phyloP scores from a whole-genome alignment of 2,113 vertebrate species.

The Formicarius rufipectus region DNA sequence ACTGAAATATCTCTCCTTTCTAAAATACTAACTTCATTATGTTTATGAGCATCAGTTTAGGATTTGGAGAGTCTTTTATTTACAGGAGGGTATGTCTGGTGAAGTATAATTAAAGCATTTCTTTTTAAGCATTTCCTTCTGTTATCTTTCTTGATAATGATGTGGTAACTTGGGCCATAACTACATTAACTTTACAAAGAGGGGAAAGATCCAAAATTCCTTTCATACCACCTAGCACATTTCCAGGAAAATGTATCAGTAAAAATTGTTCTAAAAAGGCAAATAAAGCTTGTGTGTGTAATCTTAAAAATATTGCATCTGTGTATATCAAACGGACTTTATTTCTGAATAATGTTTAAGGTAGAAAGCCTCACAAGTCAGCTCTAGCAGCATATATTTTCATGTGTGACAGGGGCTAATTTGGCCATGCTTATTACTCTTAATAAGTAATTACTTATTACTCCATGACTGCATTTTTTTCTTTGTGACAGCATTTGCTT shows the following conservation, averaged over 20 bases:
- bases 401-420: constrained; percentile 34
- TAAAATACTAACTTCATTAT: neutral
- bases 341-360: neutral
- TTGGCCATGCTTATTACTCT: constrained; percentile 35
- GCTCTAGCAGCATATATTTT: constrained; percentile 26
- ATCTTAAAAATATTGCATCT: neutral
- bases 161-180: neutral
- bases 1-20: neutral
- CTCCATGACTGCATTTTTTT: constrained; percentile 2
- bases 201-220: neutral
- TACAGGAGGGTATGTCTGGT: neutral
- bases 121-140: neutral
- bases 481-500: constrained; percentile 39
- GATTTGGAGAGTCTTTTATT: neutral
- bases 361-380: neutral
- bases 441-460: too few species aligned
- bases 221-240: neutral
- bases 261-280: neutral
- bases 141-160: neutral
- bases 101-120: neutral
- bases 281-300: neutral
- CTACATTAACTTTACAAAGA: neutral
- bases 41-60: neutral
- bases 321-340: neutral
- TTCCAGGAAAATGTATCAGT: neutral